phyloP scores from a whole-genome alignment of 2,888 invertebrate genomes.

The Gastracanthus pulcherrimus region DNA sequence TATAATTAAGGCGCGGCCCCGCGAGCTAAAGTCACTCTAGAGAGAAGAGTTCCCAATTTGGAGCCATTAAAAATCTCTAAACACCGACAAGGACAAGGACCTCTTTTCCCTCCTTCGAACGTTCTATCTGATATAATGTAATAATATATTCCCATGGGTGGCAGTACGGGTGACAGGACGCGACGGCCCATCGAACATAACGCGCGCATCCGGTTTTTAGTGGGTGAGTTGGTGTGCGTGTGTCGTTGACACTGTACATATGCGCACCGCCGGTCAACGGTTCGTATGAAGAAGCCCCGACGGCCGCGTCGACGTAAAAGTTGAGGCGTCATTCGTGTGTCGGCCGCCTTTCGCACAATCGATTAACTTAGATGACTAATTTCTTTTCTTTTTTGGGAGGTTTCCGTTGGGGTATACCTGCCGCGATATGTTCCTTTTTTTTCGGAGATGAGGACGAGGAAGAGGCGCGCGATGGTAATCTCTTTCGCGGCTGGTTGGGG shows the following conservation, averaged over 20 bases:
- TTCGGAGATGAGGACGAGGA: too few relatives aligned
- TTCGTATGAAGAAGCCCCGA: neutral
- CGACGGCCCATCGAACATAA: too few relatives aligned
- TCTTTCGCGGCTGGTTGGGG: neutral
- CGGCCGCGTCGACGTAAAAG: neutral
- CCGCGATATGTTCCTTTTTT: too few relatives aligned
- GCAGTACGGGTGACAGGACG: neutral
- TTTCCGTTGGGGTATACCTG: too few relatives aligned
- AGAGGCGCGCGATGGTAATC: conserved; percentile 44
- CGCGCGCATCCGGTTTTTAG: conserved; percentile 14
- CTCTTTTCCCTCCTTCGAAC: conserved; percentile 16
- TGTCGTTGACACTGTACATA: conserved; percentile 40
- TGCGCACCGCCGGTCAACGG: too few relatives aligned
- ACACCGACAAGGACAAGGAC: conserved; percentile 67
- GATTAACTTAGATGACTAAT: conserved; percentile 55
- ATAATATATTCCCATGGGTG: conserved; percentile 17
- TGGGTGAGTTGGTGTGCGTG: neutral
- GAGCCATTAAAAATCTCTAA: conserved; percentile 72
- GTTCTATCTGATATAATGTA: neutral
- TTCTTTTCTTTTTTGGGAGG: conserved; percentile 35
- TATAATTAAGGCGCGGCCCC: conserved; percentile 72
- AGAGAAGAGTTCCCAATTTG: conserved; percentile 70
- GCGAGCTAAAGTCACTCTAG: conserved; percentile 50
- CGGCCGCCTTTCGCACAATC: conserved; percentile 35
- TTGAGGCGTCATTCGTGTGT: neutral